A percentile compares a stretch with the other conserved stretches of the same genome.
Evolutionary conservation across 2,888 invertebrate genomes (phyloP).

Genomic region (Chrysolina haemoptera): DNA sequence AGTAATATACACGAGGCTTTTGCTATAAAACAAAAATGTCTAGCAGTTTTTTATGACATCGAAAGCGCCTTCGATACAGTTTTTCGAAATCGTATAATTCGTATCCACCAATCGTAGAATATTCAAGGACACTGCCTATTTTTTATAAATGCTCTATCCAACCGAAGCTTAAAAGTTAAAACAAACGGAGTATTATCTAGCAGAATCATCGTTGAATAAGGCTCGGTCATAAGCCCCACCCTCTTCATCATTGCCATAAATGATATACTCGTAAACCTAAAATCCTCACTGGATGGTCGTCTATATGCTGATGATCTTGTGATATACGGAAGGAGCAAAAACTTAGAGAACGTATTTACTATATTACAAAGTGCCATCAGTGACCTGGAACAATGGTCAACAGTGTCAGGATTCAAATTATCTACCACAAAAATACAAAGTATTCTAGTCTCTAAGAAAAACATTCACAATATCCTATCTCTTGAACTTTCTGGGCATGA

Average conservation of each 20-base stretch:
- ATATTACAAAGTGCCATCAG: neutral
- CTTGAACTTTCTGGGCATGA: neutral
- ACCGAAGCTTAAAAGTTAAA: no score
- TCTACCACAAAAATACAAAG: neutral
- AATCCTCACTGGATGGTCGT: neutral
- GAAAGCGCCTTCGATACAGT: neutral
- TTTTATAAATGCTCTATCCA: no score
- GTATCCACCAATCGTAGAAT: neutral
- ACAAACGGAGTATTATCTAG: no score
- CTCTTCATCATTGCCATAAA: constrained; percentile 5
- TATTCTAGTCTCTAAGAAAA: neutral
- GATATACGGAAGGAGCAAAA: neutral
- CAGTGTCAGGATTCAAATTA: neutral
- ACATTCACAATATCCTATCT: neutral
- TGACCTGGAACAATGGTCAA: neutral
- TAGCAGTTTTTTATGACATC: no score
- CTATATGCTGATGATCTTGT: constrained; percentile 10
- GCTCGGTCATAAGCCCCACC: neutral
- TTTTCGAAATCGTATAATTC: neutral
- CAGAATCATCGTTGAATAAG: neutral
- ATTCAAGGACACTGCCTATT: neutral
- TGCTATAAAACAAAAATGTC: neutral
- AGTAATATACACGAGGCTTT: neutral
- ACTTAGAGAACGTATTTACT: neutral
- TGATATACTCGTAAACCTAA: neutral